Evolutionary conservation across 2,888 invertebrate genomes (phyloP).

Genomic region (Thera britannica): DNA sequence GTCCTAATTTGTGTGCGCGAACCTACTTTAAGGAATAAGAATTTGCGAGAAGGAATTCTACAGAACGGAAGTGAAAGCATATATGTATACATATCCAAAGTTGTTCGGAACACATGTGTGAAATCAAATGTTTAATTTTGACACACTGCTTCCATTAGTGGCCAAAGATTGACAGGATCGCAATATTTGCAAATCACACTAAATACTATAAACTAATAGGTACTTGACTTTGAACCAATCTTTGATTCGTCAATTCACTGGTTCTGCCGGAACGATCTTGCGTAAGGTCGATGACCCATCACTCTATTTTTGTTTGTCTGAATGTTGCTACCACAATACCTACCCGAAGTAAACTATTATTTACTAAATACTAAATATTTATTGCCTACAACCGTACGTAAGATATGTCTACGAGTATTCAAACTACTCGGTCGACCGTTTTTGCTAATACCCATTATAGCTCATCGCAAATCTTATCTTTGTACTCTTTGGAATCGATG

Average conservation of each 20-base stretch:
- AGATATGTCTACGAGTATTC: not conserved
- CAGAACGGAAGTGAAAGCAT: too few relatives aligned
- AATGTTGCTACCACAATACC: not conserved
- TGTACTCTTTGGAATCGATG: not conserved
- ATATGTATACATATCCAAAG: too few relatives aligned
- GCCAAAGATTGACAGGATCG: not conserved
- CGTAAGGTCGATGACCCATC: slow-evolving; percentile 2
- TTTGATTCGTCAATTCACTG: slow-evolving; percentile 4
- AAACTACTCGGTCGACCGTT: not conserved
- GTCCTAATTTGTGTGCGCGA: slow-evolving; percentile 62
- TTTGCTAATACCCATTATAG: not conserved
- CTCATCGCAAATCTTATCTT: not conserved
- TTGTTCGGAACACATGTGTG: too few relatives aligned
- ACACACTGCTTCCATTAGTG: too few relatives aligned
- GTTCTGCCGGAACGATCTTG: not conserved
- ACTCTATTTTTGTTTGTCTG: slow-evolving; percentile 1
- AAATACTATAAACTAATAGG: not conserved
- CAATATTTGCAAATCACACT: not conserved
- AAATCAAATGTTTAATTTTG: too few relatives aligned
- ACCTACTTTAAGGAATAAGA: not conserved
- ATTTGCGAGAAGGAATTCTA: not conserved
- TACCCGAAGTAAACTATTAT: not conserved
- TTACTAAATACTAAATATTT: too few relatives aligned
- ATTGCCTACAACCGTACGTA: not conserved
- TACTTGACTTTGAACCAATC: not conserved